A percentile compares a stretch with the other conserved stretches of the same genome.
phyloP scores from a whole-genome alignment of 2,888 invertebrate species.

The Acleris cristana region DNA sequence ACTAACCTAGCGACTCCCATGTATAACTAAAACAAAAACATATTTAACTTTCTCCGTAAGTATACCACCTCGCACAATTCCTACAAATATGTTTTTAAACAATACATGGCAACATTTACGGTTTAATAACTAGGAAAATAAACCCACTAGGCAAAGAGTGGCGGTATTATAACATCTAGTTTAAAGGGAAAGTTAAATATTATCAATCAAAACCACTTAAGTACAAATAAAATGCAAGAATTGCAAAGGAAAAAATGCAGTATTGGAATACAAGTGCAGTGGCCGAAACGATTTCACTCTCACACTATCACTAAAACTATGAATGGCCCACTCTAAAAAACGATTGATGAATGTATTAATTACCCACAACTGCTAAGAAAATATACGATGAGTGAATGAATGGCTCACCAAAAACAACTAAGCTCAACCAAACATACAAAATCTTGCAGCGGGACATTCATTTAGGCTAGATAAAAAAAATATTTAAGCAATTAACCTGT shows the following conservation, averaged over 20 bases:
- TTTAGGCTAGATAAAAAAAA: too few species aligned
- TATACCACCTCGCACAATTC: slow-evolving; percentile 11
- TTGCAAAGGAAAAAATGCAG: slow-evolving; percentile 9
- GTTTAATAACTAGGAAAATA: not conserved
- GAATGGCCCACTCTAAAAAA: not conserved
- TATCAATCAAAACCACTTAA: not conserved
- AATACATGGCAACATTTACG: slow-evolving; percentile 29
- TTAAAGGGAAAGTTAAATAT: slow-evolving; percentile 1
- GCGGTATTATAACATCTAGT: not conserved
- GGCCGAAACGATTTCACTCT: not conserved
- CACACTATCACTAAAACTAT: not conserved
- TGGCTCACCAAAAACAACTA: not conserved
- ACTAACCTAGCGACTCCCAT: slow-evolving; percentile 37
- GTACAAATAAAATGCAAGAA: slow-evolving; percentile 12
- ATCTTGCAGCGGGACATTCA: too few species aligned
- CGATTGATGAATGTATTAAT: not conserved
- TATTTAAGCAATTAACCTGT: too few species aligned
- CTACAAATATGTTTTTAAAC: slow-evolving; percentile 11
- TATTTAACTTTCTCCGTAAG: slow-evolving; percentile 11
- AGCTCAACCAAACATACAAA: too few species aligned
- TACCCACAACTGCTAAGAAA: not conserved
- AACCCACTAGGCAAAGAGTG: not conserved
- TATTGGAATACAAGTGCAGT: slow-evolving; percentile 1
- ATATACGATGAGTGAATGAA: not conserved
- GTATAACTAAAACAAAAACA: slow-evolving; percentile 12